phyloP scores from a whole-genome alignment of 2,113 vertebrate genomes.

The Pimephales promelas region DNA sequence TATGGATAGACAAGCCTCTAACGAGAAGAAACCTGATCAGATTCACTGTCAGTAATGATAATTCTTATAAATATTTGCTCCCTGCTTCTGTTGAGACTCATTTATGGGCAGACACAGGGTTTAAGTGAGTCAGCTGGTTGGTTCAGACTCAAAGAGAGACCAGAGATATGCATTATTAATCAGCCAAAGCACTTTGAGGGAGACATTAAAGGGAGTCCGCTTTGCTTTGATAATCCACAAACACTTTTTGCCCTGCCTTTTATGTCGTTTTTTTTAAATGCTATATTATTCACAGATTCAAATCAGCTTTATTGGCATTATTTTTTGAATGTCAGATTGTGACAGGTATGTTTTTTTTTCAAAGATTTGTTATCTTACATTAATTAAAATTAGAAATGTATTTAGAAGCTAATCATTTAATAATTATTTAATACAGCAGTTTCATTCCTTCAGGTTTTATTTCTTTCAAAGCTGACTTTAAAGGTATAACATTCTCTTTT shows the following conservation, averaged over 20 bases:
- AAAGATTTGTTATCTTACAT: background rate
- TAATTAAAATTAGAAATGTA: background rate
- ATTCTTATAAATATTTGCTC: conserved; percentile 40
- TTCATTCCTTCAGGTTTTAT: background rate
- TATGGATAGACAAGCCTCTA: conserved; percentile 3
- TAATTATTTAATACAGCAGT: background rate
- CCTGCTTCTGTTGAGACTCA: conserved; percentile 24
- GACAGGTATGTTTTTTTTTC: background rate
- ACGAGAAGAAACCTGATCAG: conserved; percentile 30
- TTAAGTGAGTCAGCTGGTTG: conserved; percentile 59
- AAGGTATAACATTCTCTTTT: too few species aligned
- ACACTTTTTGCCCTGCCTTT: conserved; percentile 8
- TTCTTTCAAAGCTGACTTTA: background rate
- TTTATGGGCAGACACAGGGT: conserved; percentile 17
- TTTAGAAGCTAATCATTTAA: background rate
- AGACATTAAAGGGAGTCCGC: conserved; percentile 46
- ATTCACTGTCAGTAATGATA: conserved; percentile 30
- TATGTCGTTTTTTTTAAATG: background rate
- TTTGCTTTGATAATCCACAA: conserved; percentile 50
- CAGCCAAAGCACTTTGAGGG: conserved; percentile 44
- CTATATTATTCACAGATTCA: background rate
- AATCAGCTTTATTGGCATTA: background rate
- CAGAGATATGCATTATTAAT: conserved; percentile 61
- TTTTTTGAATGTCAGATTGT: background rate
- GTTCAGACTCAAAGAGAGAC: conserved; percentile 37